These are phyloP conservation scores for Temnothorax ravouxi DNA, from an alignment of 2,888 invertebrate genomes.

Conservation along the genomic window DNA sequence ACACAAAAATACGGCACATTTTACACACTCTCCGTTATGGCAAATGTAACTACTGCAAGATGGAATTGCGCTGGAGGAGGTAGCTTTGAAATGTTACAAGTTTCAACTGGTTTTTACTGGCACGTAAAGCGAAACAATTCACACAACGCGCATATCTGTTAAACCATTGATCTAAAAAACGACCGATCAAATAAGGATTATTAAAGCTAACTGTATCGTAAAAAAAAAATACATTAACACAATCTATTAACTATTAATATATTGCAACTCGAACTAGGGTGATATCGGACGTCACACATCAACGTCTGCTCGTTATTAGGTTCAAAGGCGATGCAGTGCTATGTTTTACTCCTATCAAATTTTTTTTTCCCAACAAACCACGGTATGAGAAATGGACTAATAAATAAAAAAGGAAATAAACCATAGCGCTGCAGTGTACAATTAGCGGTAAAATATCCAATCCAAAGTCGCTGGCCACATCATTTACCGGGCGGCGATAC, in stretches of 20 bases:
- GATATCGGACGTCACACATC: conserved; percentile 70
- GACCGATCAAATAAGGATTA: conserved; percentile 59
- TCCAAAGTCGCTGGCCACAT: conserved; percentile 75
- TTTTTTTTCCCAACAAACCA: not conserved
- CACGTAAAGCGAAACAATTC: conserved; percentile 58
- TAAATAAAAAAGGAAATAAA: conserved; percentile 46
- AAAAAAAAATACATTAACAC: conserved; percentile 39
- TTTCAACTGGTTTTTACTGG: conserved; percentile 37
- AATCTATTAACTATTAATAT: conserved; percentile 50
- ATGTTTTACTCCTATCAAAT: conserved; percentile 67
- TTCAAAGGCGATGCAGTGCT: conserved; percentile 77
- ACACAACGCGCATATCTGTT: conserved; percentile 72
- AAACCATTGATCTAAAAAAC: conserved; percentile 67
- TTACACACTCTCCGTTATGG: conserved; percentile 30
- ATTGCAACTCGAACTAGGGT: conserved; percentile 60
- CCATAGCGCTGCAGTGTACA: conserved; percentile 75
- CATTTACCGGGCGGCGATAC: conserved; percentile 84
- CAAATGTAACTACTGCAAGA: not conserved
- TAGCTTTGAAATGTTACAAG: conserved; percentile 6
- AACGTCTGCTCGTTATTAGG: conserved; percentile 51
- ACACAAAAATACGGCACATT: not conserved
- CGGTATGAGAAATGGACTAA: not conserved
- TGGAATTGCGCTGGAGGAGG: not conserved
- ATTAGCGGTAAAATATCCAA: conserved; percentile 76
- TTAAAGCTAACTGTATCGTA: conserved; percentile 65